phyloP scores from a whole-genome alignment of 1,140 invertebrate genomes.

The Trichogramma pretiosum region DNA sequence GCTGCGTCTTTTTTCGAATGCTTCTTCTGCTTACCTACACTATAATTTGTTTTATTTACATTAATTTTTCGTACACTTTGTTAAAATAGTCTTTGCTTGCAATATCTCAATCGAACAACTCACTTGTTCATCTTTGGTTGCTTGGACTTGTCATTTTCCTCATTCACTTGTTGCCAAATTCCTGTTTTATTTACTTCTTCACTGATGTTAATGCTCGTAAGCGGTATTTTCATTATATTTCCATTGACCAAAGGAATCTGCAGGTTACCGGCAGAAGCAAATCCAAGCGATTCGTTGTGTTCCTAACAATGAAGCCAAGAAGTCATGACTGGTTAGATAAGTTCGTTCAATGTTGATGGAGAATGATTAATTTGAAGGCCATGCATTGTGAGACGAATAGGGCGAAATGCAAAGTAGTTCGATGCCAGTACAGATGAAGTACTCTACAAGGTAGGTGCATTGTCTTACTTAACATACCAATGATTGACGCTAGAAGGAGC shows the following conservation, averaged over 20 bases:
- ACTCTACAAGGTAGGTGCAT: conserved; percentile 11
- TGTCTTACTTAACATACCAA: conserved; percentile 17
- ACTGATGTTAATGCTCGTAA: conserved; percentile 81
- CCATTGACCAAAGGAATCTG: conserved; percentile 84
- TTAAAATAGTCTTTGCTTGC: neutral
- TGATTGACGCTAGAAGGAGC: conserved; percentile 11
- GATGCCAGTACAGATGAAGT: conserved; percentile 19
- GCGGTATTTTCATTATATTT: conserved; percentile 84
- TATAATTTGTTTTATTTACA: conserved; percentile 22
- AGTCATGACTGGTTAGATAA: conserved; percentile 9
- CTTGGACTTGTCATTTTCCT: conserved; percentile 45
- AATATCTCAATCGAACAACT: conserved; percentile 17
- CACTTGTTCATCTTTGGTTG: conserved; percentile 39
- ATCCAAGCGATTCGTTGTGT: conserved; percentile 35
- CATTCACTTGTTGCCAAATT: conserved; percentile 89
- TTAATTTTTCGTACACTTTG: too few relatives aligned
- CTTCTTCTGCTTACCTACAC: conserved; percentile 38
- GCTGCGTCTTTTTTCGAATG: conserved; percentile 35
- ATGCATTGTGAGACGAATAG: conserved; percentile 23
- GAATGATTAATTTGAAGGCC: conserved; percentile 20
- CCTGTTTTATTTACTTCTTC: conserved; percentile 89
- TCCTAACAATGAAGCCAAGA: conserved; percentile 29
- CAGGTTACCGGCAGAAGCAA: conserved; percentile 53
- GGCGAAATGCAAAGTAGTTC: conserved; percentile 15
- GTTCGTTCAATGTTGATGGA: neutral